phyloP scores from a whole-genome alignment of 2,888 invertebrate species.

The Perizoma flavofasciatum region DNA sequence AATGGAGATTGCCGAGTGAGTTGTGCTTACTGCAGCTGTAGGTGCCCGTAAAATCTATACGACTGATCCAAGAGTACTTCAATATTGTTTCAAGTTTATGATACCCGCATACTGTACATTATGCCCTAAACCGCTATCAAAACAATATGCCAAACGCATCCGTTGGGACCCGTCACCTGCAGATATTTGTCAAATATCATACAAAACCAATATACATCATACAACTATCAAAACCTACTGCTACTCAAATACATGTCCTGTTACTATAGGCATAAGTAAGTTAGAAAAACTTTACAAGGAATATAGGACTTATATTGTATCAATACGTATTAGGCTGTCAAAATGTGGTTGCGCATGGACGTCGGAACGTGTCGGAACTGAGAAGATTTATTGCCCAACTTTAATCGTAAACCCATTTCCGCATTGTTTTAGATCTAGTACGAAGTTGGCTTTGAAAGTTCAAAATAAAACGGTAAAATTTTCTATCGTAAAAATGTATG shows the following conservation, averaged over 20 bases:
- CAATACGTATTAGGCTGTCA: conserved; percentile 73
- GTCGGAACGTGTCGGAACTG: conserved; percentile 60
- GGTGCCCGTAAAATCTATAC: not conserved
- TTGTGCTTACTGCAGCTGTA: no score
- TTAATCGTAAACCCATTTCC: conserved; percentile 59
- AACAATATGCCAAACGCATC: conserved; percentile 79
- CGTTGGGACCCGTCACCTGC: conserved; percentile 76
- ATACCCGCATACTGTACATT: conserved; percentile 48
- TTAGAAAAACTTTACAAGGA: conserved; percentile 16
- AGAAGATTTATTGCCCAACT: conserved; percentile 71
- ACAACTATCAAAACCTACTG: conserved; percentile 31
- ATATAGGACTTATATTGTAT: conserved; percentile 59
- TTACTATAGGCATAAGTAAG: conserved; percentile 6
- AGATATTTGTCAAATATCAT: conserved; percentile 81
- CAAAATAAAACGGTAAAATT: conserved; percentile 12
- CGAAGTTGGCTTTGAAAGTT: conserved; percentile 7
- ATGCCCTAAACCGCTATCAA: conserved; percentile 68
- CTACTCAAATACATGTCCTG: conserved; percentile 46
- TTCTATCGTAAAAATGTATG: not conserved
- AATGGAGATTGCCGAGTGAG: no score
- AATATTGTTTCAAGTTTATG: conserved; percentile 54
- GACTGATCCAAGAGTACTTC: conserved; percentile 6
- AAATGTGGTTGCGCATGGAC: conserved; percentile 60
- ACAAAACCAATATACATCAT: conserved; percentile 51
- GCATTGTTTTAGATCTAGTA: conserved; percentile 41